Evolutionary conservation across 2,888 invertebrate species (phyloP).

Genomic region (Alviniconcha strummeri): DNA sequence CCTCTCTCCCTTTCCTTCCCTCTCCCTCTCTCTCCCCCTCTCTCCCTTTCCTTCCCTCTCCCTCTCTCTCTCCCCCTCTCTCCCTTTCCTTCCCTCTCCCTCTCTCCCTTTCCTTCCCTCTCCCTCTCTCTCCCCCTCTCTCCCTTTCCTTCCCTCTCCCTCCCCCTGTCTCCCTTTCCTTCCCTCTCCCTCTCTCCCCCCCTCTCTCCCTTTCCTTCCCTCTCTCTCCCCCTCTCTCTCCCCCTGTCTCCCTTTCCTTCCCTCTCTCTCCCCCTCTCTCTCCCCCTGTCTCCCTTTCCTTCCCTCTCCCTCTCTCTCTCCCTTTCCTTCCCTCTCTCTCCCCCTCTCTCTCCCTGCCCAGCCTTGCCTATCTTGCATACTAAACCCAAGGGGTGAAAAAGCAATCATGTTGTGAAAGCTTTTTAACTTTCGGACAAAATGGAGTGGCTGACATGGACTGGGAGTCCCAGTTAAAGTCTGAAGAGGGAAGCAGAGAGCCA

Average conservation of each 20-base stretch:
- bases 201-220: conserved; percentile 6
- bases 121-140: conserved; percentile 8
- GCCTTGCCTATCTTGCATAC: not conserved
- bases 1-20: conserved; percentile 7
- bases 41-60: not conserved
- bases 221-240: not conserved
- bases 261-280: conserved; percentile 12
- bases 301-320: not conserved
- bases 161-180: not conserved
- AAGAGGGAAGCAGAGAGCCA: no score
- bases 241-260: not conserved
- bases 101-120: not conserved
- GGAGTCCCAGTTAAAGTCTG: not conserved
- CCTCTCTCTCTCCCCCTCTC: not conserved
- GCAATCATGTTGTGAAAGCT: no score
- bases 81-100: not conserved
- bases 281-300: not conserved
- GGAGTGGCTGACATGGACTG: not conserved
- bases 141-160: conserved; percentile 1
- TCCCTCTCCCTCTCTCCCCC: conserved; percentile 11
- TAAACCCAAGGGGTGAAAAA: no score
- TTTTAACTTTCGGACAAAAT: not conserved
- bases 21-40: not conserved
- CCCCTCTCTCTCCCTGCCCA: not conserved
- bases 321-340: not conserved